A percentile compares a stretch with the other conserved stretches of the same genome.
These are phyloP conservation scores for Silurus glanis DNA, from an alignment of 2,113 vertebrate species.

Conservation along the genomic window DNA sequence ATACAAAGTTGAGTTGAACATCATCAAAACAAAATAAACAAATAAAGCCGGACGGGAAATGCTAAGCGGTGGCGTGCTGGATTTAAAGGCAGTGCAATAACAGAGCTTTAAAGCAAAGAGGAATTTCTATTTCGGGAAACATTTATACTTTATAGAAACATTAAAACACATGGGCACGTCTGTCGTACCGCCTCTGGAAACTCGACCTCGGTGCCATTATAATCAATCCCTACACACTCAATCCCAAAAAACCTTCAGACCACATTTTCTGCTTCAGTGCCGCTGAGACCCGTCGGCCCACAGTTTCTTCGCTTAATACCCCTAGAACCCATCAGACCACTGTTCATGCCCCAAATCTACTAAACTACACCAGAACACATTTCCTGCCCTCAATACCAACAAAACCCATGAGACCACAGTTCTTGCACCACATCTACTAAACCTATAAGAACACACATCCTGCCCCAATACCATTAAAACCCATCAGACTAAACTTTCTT, in stretches of 20 bases:
- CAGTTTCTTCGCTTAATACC: background rate
- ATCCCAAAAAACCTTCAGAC: too few species aligned
- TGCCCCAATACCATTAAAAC: background rate
- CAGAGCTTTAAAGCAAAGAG: background rate
- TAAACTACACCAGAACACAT: too few species aligned
- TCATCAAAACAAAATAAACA: background rate
- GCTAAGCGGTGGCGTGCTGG: background rate
- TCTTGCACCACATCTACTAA: background rate
- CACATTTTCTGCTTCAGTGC: too few species aligned
- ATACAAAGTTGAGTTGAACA: background rate
- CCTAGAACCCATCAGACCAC: too few species aligned
- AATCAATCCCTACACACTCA: background rate
- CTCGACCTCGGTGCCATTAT: background rate
- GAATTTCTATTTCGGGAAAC: background rate
- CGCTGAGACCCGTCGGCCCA: background rate
- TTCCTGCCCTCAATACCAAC: too few species aligned
- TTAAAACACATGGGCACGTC: background rate
- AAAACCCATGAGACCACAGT: too few species aligned
- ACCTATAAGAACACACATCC: background rate
- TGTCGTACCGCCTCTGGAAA: background rate
- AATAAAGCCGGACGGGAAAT: background rate
- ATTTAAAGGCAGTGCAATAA: background rate
- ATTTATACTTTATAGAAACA: background rate
- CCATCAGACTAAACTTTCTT: background rate
- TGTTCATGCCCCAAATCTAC: too few species aligned